Evolutionary conservation across 2,888 invertebrate genomes (phyloP), one percentile per base, ranked within the genome.

Genomic region (Meandrusa payeni): DNA sequence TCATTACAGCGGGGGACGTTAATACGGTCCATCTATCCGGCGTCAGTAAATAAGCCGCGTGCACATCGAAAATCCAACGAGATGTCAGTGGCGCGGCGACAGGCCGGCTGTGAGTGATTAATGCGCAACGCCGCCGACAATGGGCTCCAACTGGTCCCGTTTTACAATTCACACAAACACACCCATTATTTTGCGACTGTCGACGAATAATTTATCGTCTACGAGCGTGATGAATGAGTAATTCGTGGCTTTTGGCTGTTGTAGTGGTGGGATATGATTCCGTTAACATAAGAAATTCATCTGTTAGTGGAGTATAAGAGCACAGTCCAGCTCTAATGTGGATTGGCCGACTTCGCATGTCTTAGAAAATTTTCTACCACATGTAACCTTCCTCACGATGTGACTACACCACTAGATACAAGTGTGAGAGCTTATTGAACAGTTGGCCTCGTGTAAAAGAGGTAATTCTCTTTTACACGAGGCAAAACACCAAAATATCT

Each of bases 31-130:
- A 41, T 41, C 41, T 12, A 41, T 41, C 41, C 13, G 19, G 13
- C 20, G 27, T 31, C 24, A 49, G 51, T 52, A 48, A 50, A 52
- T 52, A 44, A 52, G 51, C 46, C 41, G 44, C 38, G 48, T 44
- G 43, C 46, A 32, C 32, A 39, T 48, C 46, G 47, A 49, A 31
- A 36, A 33, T 33, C 54, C 52, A 50, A 38, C 50, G 50, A 47
- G 46, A 31, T 43, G 48, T 47, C 52, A 47, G 41, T 41, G 42
- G 27, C 46, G 22, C 42, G 34, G 28, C 36, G 51, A 52, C 54
- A 45, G 38, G 23, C 28, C 44, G 31, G 31, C 29, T 10, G 15
- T 47, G 53, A 50, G 39, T 55, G 54, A 47, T 47, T 47, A 42
- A 47, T 39, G 41, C n/a, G 5, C n/a, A 5, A 12, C 28, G 15